Conservation (phyloP, 2,888 invertebrate genomes). For the Salticus scenicus region DNA sequence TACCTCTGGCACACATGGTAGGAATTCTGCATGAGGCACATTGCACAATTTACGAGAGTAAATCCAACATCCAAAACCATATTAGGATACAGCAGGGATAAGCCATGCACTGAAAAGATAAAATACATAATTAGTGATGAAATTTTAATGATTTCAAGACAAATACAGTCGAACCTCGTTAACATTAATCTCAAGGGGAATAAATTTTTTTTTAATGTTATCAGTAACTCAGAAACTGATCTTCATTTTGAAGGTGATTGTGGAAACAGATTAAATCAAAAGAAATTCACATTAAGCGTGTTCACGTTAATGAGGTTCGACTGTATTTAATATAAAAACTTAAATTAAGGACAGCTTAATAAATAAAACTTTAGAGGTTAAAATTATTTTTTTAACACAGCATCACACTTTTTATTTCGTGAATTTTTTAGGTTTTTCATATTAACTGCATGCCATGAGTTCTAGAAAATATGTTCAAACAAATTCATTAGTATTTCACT, state of each 20-base stretch:
- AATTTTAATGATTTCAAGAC: not conserved
- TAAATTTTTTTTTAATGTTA: too few relatives aligned
- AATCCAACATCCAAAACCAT: conserved; percentile 33
- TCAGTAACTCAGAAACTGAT: too few relatives aligned
- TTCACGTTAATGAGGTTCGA: too few relatives aligned
- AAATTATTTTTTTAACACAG: not conserved
- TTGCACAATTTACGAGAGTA: conserved; percentile 22
- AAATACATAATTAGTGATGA: not conserved
- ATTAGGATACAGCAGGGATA: not conserved
- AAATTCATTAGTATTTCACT: too few relatives aligned
- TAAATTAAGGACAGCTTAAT: not conserved
- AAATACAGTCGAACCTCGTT: too few relatives aligned
- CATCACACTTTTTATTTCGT: not conserved
- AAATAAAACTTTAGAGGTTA: not conserved
- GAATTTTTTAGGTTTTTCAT: too few relatives aligned
- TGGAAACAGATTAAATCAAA: not conserved
- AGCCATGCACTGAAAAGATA: conserved; percentile 32
- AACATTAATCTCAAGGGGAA: too few relatives aligned
- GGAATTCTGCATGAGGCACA: conserved; percentile 34
- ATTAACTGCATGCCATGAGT: too few relatives aligned
- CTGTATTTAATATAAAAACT: too few relatives aligned
- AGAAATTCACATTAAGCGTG: not conserved
- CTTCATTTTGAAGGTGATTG: too few relatives aligned
- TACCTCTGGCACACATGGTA: conserved; percentile 68
- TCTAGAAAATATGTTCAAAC: too few relatives aligned